phyloP scores from a whole-genome alignment of 2,797 vertebrate species.

The Crotalus adamanteus region DNA sequence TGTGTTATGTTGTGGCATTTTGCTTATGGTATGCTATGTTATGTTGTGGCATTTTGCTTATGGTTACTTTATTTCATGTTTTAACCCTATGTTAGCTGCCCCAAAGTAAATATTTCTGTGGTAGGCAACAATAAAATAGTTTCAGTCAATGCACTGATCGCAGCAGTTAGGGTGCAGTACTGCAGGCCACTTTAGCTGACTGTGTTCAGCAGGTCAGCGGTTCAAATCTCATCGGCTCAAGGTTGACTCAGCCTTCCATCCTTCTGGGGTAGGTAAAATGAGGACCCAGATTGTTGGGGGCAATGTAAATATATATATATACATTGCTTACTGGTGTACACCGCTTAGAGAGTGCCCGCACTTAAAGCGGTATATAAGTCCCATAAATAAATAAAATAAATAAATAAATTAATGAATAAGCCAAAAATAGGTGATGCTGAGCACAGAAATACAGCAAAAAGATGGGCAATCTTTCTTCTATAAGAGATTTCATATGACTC shows the following conservation, averaged over 20 bases:
- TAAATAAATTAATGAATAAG: neutral
- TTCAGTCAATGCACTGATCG: neutral
- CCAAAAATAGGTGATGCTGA: neutral
- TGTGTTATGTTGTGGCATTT: neutral
- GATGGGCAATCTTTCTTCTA: neutral
- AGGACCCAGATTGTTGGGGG: too few species aligned
- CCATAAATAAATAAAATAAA: too few species aligned
- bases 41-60: neutral
- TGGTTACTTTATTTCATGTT: neutral
- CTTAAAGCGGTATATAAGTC: too few species aligned
- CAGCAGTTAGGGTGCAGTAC: too few species aligned
- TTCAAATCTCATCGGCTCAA: too few species aligned
- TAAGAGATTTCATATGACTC: neutral
- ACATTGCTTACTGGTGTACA: too few species aligned
- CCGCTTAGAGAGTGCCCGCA: too few species aligned
- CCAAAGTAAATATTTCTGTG: neutral
- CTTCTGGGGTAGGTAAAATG: too few species aligned
- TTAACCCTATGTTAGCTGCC: neutral
- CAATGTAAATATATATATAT: too few species aligned
- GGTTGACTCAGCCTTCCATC: too few species aligned
- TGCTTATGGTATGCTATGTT: neutral
- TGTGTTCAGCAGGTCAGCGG: too few species aligned
- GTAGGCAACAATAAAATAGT: neutral
- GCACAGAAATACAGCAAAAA: neutral
- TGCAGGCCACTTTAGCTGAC: too few species aligned